A percentile compares a stretch with the other conserved stretches of the same genome.
Conservation (phyloP, 2,888 invertebrate species). For the Celastrina argiolus region DNA sequence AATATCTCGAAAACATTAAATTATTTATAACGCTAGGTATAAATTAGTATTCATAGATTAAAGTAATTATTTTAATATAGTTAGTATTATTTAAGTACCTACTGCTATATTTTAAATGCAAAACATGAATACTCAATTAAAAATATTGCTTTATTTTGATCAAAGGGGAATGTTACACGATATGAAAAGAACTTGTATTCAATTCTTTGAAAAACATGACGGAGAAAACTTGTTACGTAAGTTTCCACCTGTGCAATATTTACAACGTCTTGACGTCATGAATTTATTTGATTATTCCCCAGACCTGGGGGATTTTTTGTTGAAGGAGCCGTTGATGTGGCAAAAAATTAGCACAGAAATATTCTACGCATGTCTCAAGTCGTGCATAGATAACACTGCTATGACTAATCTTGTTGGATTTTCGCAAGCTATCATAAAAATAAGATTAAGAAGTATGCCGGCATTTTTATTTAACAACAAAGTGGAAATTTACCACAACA, state of each 20-base stretch:
- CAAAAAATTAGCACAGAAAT: constrained; percentile 52
- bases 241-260: constrained; percentile 57
- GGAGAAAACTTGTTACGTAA: constrained; percentile 44
- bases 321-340: constrained; percentile 56
- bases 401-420: constrained; percentile 39
- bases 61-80: neutral
- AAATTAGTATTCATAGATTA: too few relatives aligned
- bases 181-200: constrained; percentile 50
- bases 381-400: constrained; percentile 38
- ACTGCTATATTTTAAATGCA: neutral
- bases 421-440: constrained; percentile 50
- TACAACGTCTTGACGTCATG: constrained; percentile 58
- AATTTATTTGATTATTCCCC: constrained; percentile 51
- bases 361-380: constrained; percentile 53
- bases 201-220: constrained; percentile 46
- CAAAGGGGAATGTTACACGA: constrained; percentile 46
- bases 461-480: constrained; percentile 39
- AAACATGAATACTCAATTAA: constrained; percentile 48
- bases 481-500: constrained; percentile 42
- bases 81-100: neutral
- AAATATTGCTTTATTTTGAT: constrained; percentile 62
- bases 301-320: constrained; percentile 46
- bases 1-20: too few relatives aligned
- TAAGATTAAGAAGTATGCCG: constrained; percentile 54
- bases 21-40: too few relatives aligned